phyloP scores from a whole-genome alignment of 2,888 invertebrate species.

The Barypeithes pellucidus region DNA sequence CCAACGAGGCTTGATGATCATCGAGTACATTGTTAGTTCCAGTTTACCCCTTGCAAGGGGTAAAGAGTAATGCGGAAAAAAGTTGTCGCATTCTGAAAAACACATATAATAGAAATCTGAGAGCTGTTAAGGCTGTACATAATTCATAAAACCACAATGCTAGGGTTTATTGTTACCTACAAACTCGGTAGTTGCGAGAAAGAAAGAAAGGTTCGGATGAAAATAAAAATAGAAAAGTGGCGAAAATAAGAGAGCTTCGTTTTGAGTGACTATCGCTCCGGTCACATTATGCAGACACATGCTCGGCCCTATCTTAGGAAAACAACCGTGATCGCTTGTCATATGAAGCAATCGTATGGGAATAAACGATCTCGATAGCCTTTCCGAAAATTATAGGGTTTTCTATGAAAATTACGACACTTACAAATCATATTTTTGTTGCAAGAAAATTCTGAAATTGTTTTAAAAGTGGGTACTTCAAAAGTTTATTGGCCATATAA shows the following conservation, averaged over 20 bases:
- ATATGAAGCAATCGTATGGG: slow-evolving; percentile 56
- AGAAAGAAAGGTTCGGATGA: slow-evolving; percentile 48
- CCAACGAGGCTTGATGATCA: slow-evolving; percentile 50
- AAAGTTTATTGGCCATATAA: too few relatives aligned
- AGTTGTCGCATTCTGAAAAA: slow-evolving; percentile 53
- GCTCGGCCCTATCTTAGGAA: slow-evolving; percentile 62
- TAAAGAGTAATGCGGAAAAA: slow-evolving; percentile 50
- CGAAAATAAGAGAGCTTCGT: slow-evolving; percentile 45
- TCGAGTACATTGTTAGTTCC: slow-evolving; percentile 48
- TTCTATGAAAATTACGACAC: slow-evolving; percentile 46
- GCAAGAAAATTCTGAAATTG: not conserved
- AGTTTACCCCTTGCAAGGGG: slow-evolving; percentile 50
- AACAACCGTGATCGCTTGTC: slow-evolving; percentile 62
- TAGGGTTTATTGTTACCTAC: slow-evolving; percentile 51
- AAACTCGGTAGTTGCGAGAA: slow-evolving; percentile 42
- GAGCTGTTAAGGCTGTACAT: slow-evolving; percentile 54
- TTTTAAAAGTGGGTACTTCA: not conserved
- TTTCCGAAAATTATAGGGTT: slow-evolving; percentile 48
- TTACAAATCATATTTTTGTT: slow-evolving; percentile 27
- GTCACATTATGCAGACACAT: slow-evolving; percentile 65
- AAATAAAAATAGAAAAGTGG: slow-evolving; percentile 48
- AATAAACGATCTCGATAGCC: slow-evolving; percentile 49
- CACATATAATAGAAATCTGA: slow-evolving; percentile 53
- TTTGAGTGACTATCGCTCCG: slow-evolving; percentile 59
- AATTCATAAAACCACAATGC: slow-evolving; percentile 54